These are phyloP conservation scores for Scomber scombrus DNA, from an alignment of 2,113 vertebrate species.

Conservation along the genomic window DNA sequence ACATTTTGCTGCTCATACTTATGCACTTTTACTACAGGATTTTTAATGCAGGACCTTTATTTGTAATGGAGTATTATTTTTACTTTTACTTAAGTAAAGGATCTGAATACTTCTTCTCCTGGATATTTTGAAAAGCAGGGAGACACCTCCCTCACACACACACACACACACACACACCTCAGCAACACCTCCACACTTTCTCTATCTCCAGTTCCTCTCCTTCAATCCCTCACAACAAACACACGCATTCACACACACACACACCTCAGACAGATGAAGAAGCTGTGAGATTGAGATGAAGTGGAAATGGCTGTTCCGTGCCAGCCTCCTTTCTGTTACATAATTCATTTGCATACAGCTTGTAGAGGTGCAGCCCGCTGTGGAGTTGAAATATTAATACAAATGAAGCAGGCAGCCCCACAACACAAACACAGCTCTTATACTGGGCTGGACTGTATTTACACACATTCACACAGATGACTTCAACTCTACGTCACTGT, in stretches of 20 bases:
- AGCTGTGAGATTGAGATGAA: constrained; percentile 57
- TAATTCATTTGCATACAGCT: constrained; percentile 69
- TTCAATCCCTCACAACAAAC: constrained; percentile 21
- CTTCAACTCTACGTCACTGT: neutral
- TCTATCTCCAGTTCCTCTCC: constrained; percentile 7
- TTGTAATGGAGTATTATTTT: no score
- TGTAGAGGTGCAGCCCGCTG: constrained; percentile 56
- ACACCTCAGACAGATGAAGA: constrained; percentile 51
- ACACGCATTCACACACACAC: constrained; percentile 13
- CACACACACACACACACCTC: neutral
- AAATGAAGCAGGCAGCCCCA: constrained; percentile 51
- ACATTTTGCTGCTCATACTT: no score
- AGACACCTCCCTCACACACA: neutral
- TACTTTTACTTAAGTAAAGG: no score
- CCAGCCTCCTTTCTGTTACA: constrained; percentile 58
- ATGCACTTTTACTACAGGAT: no score
- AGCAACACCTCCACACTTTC: neutral
- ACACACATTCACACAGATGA: constrained; percentile 17
- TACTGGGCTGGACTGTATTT: constrained; percentile 15
- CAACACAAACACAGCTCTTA: constrained; percentile 54
- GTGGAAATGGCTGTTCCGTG: constrained; percentile 64
- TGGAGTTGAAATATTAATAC: constrained; percentile 78
- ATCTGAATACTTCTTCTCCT: no score
- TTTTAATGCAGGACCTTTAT: no score
- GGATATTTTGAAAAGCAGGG: neutral